Evolutionary conservation across 1,140 invertebrate genomes (phyloP).

Genomic region (Sitophilus oryzae): DNA sequence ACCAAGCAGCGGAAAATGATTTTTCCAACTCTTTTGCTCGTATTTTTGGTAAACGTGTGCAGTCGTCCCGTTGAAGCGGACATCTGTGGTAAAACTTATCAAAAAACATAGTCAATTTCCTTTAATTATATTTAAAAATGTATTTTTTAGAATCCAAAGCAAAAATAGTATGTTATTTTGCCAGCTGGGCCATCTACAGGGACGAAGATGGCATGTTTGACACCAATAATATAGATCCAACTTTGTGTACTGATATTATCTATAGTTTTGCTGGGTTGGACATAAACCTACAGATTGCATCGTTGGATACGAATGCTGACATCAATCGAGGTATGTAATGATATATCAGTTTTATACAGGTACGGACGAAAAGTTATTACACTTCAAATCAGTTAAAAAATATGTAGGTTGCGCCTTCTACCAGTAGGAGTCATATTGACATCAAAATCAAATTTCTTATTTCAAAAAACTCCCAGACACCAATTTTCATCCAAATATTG

Average conservation of each 20-base stretch:
- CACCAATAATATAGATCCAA: slow-evolving; percentile 60
- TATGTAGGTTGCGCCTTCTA: no score
- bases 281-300: slow-evolving; percentile 46
- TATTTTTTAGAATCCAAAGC: slow-evolving; percentile 8
- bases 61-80: not conserved
- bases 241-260: slow-evolving; percentile 66
- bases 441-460: no score
- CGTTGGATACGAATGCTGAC: slow-evolving; percentile 62
- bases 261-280: slow-evolving; percentile 65
- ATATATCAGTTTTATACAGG: not conserved
- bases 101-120: no score
- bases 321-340: slow-evolving; percentile 36
- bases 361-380: no score
- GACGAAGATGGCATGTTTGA: slow-evolving; percentile 57
- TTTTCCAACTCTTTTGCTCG: no score
- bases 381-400: no score
- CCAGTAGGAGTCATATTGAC: no score
- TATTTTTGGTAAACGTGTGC: no score
- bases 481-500: no score
- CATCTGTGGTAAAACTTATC: not conserved
- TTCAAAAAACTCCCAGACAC: no score
- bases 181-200: slow-evolving; percentile 67
- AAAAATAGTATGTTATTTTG: slow-evolving; percentile 61
- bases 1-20: no score
- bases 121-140: not conserved